Conservation (phyloP, 1,140 invertebrate species). For the Plectus sambesii region DNA sequence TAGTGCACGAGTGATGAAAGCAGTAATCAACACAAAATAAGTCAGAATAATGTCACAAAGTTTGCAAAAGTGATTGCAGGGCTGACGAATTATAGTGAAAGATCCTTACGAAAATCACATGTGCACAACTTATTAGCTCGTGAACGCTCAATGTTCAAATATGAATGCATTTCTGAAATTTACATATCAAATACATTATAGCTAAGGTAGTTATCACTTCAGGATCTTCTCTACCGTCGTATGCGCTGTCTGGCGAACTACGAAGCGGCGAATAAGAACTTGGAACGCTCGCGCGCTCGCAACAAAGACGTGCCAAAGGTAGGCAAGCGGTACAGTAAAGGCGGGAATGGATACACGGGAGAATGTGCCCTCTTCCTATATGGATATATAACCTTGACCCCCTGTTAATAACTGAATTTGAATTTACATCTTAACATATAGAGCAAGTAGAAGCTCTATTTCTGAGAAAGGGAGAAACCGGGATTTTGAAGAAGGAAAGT, state of each 20-base stretch:
- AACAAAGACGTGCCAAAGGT: slow-evolving; percentile 74
- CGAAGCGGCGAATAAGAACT: slow-evolving; percentile 84
- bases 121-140: slow-evolving; percentile 7
- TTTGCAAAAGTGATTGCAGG: no score
- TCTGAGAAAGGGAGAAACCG: not conserved
- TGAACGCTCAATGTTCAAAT: no score
- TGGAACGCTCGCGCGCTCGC: slow-evolving; percentile 86
- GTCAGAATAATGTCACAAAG: no score
- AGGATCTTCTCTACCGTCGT: slow-evolving; percentile 73
- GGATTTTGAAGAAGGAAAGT: not conserved
- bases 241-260: slow-evolving; percentile 78
- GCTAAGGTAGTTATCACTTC: no score
- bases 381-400: not conserved
- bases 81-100: no score
- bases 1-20: no score
- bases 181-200: no score
- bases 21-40: no score
- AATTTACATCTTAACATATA: no score
- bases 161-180: no score
- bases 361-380: no score
- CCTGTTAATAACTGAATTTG: not conserved
- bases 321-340: not conserved
- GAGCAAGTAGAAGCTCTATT: no score
- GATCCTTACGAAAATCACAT: not conserved
- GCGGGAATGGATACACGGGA: not conserved